A percentile compares a stretch with the other conserved stretches of the same genome.
Conservation (phyloP, 2,113 vertebrate species). For the Cisticola juncidis region DNA sequence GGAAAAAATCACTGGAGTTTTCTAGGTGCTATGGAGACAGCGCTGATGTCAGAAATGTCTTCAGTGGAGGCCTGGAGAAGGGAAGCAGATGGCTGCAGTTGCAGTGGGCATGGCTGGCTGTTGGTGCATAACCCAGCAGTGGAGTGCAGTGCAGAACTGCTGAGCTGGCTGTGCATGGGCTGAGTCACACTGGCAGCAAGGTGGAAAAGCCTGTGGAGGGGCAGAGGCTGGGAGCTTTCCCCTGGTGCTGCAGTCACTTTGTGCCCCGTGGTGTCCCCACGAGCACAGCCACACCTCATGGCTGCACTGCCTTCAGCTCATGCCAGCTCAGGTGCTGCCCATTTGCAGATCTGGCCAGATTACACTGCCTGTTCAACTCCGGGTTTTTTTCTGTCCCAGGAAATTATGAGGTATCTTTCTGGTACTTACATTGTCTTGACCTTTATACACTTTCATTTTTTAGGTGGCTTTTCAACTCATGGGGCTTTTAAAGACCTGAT, state of each 20-base stretch:
- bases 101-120: not conserved
- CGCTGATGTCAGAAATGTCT: slow-evolving; percentile 40
- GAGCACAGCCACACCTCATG: not conserved
- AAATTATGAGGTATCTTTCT: not conserved
- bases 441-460: not conserved
- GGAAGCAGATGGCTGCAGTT: slow-evolving; percentile 35
- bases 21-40: slow-evolving; percentile 10
- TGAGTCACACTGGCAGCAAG: not conserved
- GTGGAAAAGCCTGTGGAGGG: not conserved
- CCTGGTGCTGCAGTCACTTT: not conserved
- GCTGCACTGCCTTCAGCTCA: not conserved
- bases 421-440: not conserved
- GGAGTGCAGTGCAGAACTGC: not conserved
- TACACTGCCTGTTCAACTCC: not conserved
- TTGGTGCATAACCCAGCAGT: not conserved
- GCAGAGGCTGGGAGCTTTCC: not conserved
- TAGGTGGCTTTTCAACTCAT: not conserved
- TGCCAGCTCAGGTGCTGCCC: not conserved
- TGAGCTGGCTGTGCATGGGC: not conserved
- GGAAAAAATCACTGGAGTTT: slow-evolving; percentile 31
- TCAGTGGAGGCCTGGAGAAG: not conserved
- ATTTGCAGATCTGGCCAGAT: not conserved
- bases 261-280: fast-evolving
- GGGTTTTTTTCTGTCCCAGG: not conserved
- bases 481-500: not conserved